A percentile compares a stretch with the other conserved stretches of the same genome.
phyloP scores from a whole-genome alignment of 2,888 invertebrate genomes.

The Heliconius sara region DNA sequence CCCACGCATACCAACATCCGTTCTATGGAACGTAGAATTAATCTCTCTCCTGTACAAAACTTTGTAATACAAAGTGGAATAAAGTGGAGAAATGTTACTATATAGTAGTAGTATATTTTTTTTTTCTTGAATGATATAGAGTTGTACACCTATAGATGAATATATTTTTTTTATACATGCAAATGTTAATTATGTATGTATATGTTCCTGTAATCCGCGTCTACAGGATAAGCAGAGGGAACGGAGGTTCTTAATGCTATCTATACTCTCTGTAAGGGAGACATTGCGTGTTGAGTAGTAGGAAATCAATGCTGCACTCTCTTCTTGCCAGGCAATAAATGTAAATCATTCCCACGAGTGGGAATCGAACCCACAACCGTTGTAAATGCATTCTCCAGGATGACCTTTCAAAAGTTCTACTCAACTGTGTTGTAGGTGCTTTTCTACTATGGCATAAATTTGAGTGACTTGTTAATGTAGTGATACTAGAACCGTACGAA shows the following conservation, averaged over 20 bases:
- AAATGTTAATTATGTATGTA: no score
- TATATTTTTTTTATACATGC: background rate
- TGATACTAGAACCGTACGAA: background rate
- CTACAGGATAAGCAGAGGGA: no score
- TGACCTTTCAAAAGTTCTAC: background rate
- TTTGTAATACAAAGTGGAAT: background rate
- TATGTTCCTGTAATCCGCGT: no score
- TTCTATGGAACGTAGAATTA: constrained; percentile 4
- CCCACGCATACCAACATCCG: constrained; percentile 17
- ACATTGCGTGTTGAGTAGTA: no score
- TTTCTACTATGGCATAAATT: background rate
- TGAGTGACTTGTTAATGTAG: background rate
- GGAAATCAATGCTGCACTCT: no score
- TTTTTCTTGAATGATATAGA: background rate
- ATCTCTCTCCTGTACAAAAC: background rate
- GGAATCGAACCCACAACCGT: background rate
- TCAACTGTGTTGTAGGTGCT: background rate
- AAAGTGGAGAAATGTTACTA: background rate
- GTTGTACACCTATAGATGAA: background rate
- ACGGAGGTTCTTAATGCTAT: no score
- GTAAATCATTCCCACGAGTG: background rate
- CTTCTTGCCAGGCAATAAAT: no score
- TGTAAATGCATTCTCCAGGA: background rate
- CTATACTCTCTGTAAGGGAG: no score
- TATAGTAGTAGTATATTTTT: background rate